These are phyloP conservation scores for Agrilus mali DNA, from an alignment of 2,888 invertebrate species.

Conservation along the genomic window DNA sequence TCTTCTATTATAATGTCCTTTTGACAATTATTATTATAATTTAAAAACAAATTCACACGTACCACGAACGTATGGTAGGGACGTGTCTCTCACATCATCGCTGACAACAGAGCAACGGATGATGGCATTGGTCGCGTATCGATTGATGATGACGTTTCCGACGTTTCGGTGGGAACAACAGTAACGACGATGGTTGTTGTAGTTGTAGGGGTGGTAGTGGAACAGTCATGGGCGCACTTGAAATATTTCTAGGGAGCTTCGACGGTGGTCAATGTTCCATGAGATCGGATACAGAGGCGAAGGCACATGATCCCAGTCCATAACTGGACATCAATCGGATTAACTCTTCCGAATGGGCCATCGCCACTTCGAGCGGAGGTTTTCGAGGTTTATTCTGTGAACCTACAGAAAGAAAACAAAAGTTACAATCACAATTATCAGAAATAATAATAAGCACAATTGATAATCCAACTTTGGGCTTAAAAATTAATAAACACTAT, in stretches of 20 bases:
- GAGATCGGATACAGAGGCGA: conserved; percentile 80
- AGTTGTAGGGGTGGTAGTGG: not conserved
- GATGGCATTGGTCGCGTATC: too few relatives aligned
- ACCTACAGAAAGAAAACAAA: conserved; percentile 44
- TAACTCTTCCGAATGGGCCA: conserved; percentile 80
- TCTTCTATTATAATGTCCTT: not conserved
- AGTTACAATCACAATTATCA: too few relatives aligned
- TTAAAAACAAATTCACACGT: too few relatives aligned
- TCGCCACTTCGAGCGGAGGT: conserved; percentile 86
- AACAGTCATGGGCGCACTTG: not conserved
- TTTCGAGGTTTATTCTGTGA: conserved; percentile 80
- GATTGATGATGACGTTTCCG: not conserved
- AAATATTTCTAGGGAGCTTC: conserved; percentile 2
- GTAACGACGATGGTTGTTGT: not conserved
- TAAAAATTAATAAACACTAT: too few relatives aligned
- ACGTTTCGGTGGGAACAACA: not conserved
- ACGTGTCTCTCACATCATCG: too few relatives aligned
- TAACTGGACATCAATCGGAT: conserved; percentile 81
- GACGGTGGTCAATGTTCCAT: conserved; percentile 18
- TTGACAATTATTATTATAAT: too few relatives aligned
- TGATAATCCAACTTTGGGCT: too few relatives aligned
- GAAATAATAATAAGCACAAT: too few relatives aligned
- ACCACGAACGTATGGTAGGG: too few relatives aligned
- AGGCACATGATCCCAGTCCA: conserved; percentile 88
- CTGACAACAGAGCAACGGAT: too few relatives aligned